Base-by-base conservation (phyloP, 2,797 vertebrate species). In the Microhierax caerulescens region DNA sequence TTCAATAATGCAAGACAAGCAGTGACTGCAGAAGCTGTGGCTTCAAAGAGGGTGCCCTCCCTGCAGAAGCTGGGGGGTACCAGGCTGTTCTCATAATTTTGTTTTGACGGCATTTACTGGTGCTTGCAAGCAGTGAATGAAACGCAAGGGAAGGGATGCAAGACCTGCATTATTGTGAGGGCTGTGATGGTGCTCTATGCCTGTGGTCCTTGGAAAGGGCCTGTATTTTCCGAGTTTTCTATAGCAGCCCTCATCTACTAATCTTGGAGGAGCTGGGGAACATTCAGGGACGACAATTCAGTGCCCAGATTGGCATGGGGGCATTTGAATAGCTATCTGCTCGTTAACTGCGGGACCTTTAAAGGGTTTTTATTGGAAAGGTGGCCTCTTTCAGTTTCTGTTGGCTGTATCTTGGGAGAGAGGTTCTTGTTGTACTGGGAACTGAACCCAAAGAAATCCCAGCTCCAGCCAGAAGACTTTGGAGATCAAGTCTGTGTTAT, bases 1-100 rank as follows among this genome's bases (percentile, higher is more conserved):
- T 67, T 96, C 93, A 96, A 92, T 93, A 91, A 97, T 85, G 70
- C 70, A 97, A 81, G 54, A 59, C 56, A 47, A 76, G 93, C 72
- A 54, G 54, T 90, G 92, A 47, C 53, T 16, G 2, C 41, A 68
- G 85, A 48, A 56, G 28, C 77, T 73, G 45, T 57, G 93, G 61
- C 79, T 95, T 73, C 54, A 54, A 65, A 65, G 27, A 60, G n/a
- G 9, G 22, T 72, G 39, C 32, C 47, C 45, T 75, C 45, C 43
- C 51, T 1, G 0, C 1, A 1, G 67, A 64, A 59, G 6, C 34
- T 77, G n/a, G 39, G 34, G 57, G 25, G 22, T 41, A 43, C 2
- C 5, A 53, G 37, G 27, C 73, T 61, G 28, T 32, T 81, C 69
- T 73, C 50, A 18, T 69, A 0, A 7, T 68, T 74, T 59, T 50